Evolutionary conservation across 2,113 vertebrate species (phyloP).

Genomic region (Cathartes aura): DNA sequence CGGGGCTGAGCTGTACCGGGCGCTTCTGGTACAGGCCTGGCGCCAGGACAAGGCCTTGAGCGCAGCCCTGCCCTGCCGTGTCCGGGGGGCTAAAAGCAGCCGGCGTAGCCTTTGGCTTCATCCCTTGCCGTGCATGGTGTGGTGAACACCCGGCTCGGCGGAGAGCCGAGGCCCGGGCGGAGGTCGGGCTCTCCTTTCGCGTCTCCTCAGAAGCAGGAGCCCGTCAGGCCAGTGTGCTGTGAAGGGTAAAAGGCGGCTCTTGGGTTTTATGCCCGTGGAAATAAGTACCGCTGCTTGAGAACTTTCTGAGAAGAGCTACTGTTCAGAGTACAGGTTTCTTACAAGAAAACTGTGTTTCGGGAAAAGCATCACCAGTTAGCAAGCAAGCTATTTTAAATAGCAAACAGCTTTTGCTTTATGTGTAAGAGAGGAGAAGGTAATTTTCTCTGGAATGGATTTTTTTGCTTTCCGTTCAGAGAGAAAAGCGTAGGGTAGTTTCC

Average conservation of each 20-base stretch:
- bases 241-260: fast-evolving
- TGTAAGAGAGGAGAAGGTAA: fast-evolving
- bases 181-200: too few species aligned
- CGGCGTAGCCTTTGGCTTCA: too few species aligned
- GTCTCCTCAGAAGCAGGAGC: background rate
- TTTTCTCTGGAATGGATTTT: background rate
- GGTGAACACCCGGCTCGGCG: background rate
- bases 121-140: too few species aligned
- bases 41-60: background rate
- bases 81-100: background rate
- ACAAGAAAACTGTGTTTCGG: fast-evolving
- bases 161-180: background rate
- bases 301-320: too few species aligned
- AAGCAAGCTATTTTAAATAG: fast-evolving
- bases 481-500: fast-evolving
- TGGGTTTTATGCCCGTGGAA: fast-evolving
- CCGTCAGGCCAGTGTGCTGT: fast-evolving
- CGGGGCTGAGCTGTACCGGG: background rate
- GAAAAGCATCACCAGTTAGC: fast-evolving
- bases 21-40: background rate
- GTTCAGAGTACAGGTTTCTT: fast-evolving
- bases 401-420: fast-evolving
- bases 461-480: too few species aligned
- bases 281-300: fast-evolving
- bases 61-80: background rate